Conservation (phyloP, 2,797 vertebrate species). For the Clarias fuscus region DNA sequence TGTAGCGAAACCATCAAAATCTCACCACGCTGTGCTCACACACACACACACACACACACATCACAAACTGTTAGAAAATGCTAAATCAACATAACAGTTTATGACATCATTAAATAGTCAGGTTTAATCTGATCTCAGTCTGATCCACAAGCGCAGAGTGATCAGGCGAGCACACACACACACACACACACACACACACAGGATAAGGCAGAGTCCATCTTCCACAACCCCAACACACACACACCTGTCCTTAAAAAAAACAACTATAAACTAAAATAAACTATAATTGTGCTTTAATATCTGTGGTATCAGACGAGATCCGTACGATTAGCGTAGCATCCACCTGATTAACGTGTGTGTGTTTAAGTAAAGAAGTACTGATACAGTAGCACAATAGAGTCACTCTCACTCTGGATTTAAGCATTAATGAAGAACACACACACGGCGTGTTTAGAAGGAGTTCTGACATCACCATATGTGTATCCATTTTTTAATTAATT, state of each 20-base stretch:
- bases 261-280: no score
- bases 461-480: not conserved
- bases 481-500: not conserved
- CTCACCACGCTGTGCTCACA: constrained; percentile 61
- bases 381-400: constrained; percentile 8
- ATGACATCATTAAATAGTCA: not conserved
- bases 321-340: not conserved
- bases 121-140: not conserved
- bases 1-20: constrained; percentile 77
- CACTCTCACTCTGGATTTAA: not conserved
- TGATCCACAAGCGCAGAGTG: not conserved
- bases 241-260: not conserved
- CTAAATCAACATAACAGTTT: constrained; percentile 60
- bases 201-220: not conserved
- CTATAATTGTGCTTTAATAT: constrained; percentile 23
- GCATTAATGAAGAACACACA: not conserved
- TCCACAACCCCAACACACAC: not conserved
- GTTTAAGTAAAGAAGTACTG: not conserved
- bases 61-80: constrained; percentile 69
- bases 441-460: not conserved
- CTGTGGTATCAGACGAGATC: not conserved
- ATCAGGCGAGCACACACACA: no score
- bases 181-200: no score
- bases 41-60: no score
- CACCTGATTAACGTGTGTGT: not conserved